phyloP scores from a whole-genome alignment of 2,888 invertebrate species.

The Melinaea marsaeus region DNA sequence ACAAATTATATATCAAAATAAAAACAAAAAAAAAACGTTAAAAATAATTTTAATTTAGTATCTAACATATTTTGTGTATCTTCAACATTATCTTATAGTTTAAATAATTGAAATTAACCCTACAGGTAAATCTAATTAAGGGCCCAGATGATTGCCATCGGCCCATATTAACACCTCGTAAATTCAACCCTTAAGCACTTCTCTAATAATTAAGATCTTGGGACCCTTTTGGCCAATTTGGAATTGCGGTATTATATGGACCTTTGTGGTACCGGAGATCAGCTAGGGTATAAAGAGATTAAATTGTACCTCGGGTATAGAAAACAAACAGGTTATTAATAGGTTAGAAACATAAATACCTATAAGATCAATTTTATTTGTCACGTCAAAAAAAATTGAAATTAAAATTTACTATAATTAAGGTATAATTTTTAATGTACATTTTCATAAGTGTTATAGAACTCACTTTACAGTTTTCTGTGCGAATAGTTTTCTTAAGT shows the following conservation, averaged over 20 bases:
- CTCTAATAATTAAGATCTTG: conserved; percentile 73
- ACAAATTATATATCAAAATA: no score
- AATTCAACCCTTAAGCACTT: conserved; percentile 73
- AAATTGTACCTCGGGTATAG: neutral
- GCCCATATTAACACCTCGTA: conserved; percentile 72
- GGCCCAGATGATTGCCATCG: conserved; percentile 63
- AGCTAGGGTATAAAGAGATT: conserved; percentile 1
- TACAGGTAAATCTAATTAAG: conserved; percentile 73
- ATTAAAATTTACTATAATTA: no score
- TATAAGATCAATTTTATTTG: no score
- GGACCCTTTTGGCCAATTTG: conserved; percentile 55
- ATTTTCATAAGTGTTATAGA: neutral
- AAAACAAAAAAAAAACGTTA: no score
- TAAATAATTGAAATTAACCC: conserved; percentile 24
- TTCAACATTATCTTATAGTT: conserved; percentile 9
- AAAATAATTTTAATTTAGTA: no score
- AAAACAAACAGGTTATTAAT: no score
- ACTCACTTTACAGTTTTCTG: neutral
- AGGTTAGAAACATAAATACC: no score
- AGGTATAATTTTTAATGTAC: no score
- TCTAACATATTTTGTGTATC: no score
- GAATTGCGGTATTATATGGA: conserved; percentile 36
- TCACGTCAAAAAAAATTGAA: no score
- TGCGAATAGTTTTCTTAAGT: conserved; percentile 1
- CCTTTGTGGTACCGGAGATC: neutral